Conservation (phyloP, 1,140 invertebrate species). For the Diuraphis noxia region DNA sequence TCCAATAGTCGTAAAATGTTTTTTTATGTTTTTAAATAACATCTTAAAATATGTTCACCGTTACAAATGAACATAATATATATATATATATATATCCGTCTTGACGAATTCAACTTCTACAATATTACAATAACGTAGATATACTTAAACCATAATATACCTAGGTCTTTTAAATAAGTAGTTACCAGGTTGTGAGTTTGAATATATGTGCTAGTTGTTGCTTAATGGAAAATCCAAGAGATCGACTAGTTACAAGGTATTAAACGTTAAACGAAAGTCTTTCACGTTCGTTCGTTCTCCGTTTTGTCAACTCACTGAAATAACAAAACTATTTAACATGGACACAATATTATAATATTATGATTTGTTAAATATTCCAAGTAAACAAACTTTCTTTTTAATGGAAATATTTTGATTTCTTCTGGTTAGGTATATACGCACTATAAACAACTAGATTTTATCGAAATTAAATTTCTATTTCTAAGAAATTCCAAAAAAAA, state of each 20-base stretch:
- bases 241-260: background rate
- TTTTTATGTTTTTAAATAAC: background rate
- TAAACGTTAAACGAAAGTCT: conserved; percentile 6
- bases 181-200: background rate
- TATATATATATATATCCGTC: background rate
- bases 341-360: background rate
- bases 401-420: conserved; percentile 3
- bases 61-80: background rate
- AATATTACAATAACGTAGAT: background rate
- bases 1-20: background rate
- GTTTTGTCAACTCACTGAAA: background rate
- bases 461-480: background rate
- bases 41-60: background rate
- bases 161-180: background rate
- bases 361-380: background rate
- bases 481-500: background rate
- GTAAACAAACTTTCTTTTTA: conserved; percentile 43
- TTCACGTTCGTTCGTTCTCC: background rate
- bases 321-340: background rate
- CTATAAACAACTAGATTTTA: background rate
- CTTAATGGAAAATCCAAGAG: background rate
- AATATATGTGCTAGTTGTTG: background rate
- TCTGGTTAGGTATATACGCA: background rate
- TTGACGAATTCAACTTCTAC: background rate
- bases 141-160: background rate